These are phyloP conservation scores for Eilema caniola DNA, from an alignment of 2,888 invertebrate species.

Conservation along the genomic window DNA sequence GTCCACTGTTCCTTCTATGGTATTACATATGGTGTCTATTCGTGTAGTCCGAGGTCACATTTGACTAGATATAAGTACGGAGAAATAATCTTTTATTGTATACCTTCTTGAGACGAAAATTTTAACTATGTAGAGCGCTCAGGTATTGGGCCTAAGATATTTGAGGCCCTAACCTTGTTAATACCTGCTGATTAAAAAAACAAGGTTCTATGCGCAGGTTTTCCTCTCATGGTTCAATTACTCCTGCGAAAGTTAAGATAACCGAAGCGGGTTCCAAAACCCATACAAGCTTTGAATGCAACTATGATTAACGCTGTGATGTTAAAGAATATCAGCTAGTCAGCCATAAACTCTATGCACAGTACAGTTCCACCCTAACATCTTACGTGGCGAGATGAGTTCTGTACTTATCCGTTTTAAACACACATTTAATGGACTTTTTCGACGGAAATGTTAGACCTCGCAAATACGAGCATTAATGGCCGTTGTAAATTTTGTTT, in stretches of 20 bases:
- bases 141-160: no score
- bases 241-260: background rate
- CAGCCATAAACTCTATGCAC: background rate
- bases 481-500: constrained; percentile 40
- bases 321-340: background rate
- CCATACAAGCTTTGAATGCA: background rate
- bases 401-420: constrained; percentile 52
- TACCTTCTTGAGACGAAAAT: no score
- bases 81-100: no score
- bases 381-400: constrained; percentile 50
- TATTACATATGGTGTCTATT: background rate
- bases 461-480: constrained; percentile 36
- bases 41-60: no score
- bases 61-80: no score
- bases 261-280: no score
- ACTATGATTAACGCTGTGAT: background rate
- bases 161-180: no score
- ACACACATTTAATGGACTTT: constrained; percentile 54
- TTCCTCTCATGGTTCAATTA: background rate
- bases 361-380: constrained; percentile 22
- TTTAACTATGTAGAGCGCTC: no score
- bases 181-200: no score
- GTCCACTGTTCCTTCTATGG: background rate
- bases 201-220: no score
- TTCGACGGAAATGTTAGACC: constrained; percentile 46